Evolutionary conservation across 2,888 invertebrate genomes (phyloP).

Genomic region (Liodrosophila aerea): DNA sequence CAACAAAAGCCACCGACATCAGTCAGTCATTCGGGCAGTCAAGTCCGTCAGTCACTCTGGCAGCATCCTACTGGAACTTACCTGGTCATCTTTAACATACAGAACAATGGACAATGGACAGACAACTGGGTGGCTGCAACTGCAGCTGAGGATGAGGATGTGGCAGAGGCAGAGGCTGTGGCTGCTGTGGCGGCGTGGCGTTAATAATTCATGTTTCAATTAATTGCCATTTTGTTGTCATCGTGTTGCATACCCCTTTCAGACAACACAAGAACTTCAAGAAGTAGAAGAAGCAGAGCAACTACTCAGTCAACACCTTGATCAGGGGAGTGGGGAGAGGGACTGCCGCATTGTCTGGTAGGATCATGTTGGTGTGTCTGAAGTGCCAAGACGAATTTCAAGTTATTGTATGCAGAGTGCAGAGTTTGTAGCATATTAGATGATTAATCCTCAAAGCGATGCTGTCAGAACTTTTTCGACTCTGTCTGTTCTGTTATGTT

Average conservation of each 20-base stretch:
- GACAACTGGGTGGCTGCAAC: conserved; percentile 57
- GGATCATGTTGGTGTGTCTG: conserved; percentile 41
- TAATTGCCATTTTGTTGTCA: conserved; percentile 77
- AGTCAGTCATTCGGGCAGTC: conserved; percentile 43
- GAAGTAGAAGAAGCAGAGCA: conserved; percentile 2
- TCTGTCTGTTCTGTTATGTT: conserved; percentile 50
- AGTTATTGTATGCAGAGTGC: conserved; percentile 48
- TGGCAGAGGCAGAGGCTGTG: conserved; percentile 26
- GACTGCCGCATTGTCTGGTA: conserved; percentile 38
- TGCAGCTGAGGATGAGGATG: conserved; percentile 10
- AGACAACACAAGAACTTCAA: not conserved
- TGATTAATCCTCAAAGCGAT: conserved; percentile 62
- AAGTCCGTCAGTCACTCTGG: conserved; percentile 35
- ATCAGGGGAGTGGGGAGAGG: conserved; percentile 47
- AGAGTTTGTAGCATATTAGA: conserved; percentile 42
- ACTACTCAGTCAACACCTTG: conserved; percentile 72
- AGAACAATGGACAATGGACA: conserved; percentile 45
- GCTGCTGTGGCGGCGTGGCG: conserved; percentile 48
- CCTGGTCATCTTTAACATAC: conserved; percentile 67
- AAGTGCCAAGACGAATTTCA: conserved; percentile 76
- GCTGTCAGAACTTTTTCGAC: conserved; percentile 57
- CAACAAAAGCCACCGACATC: conserved; percentile 55
- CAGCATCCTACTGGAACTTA: conserved; percentile 58
- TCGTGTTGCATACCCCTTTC: conserved; percentile 42
- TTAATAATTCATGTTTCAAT: conserved; percentile 79